Evolutionary conservation across 1,140 invertebrate species (phyloP).

Genomic region (Acromyrmex heyeri): DNA sequence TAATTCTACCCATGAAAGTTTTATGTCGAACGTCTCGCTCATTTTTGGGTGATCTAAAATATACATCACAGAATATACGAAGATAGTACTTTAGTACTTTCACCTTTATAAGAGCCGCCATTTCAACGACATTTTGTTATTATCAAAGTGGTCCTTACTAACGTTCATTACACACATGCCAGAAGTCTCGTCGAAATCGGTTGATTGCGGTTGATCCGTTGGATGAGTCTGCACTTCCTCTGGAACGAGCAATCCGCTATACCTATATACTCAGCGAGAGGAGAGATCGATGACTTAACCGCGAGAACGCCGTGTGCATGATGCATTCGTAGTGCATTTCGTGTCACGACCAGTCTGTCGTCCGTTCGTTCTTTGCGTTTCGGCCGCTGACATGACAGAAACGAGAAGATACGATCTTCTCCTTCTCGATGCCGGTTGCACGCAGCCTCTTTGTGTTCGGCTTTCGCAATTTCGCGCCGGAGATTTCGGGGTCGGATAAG

Average conservation of each 20-base stretch:
- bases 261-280: not conserved
- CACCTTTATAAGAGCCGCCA: conserved; percentile 4
- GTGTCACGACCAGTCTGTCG: conserved; percentile 40
- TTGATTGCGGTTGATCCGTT: not conserved
- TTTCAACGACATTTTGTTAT: not conserved
- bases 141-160: not conserved
- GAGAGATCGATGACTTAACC: conserved; percentile 46
- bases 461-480: conserved; percentile 50
- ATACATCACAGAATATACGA: not conserved
- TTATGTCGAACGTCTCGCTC: conserved; percentile 18
- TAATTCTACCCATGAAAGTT: conserved; percentile 37
- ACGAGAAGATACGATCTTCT: conserved; percentile 57
- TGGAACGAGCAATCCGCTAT: conserved; percentile 1
- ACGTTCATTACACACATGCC: not conserved
- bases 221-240: conserved; percentile 47
- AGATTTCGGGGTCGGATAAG: conserved; percentile 54
- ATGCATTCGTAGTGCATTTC: conserved; percentile 29
- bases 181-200: conserved; percentile 3
- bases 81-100: not conserved
- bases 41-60: conserved; percentile 3
- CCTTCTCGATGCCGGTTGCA: conserved; percentile 24
- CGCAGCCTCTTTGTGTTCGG: conserved; percentile 55
- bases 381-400: conserved; percentile 46
- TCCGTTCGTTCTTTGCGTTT: conserved; percentile 46
- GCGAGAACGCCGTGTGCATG: conserved; percentile 16